phyloP scores from a whole-genome alignment of 2,888 invertebrate genomes.

The Thalpophila matura region DNA sequence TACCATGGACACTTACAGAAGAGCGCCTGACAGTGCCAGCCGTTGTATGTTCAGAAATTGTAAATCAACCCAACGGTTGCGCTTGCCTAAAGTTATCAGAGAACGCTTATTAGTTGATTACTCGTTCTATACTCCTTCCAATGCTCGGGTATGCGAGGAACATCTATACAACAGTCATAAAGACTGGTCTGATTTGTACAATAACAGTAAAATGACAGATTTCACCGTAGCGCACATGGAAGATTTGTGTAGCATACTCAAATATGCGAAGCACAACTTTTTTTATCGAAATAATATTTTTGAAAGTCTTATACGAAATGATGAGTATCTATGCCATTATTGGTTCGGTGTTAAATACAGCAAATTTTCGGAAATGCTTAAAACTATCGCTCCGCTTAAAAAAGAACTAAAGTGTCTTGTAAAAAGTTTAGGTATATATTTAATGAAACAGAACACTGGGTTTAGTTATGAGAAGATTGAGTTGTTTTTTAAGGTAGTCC shows the following conservation, averaged over 20 bases:
- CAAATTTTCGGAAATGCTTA: slow-evolving; percentile 1
- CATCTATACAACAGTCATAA: slow-evolving; percentile 9
- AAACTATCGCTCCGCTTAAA: background rate
- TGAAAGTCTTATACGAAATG: background rate
- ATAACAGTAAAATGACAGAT: background rate
- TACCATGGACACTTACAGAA: background rate
- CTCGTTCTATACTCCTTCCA: slow-evolving; percentile 1
- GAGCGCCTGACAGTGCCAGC: background rate
- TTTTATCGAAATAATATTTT: slow-evolving; percentile 12
- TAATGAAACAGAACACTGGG: slow-evolving; percentile 24
- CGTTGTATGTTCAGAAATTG: slow-evolving; percentile 30
- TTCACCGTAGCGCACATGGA: slow-evolving; percentile 12
- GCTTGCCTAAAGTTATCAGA: background rate
- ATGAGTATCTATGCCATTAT: slow-evolving; percentile 14
- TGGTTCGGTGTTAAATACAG: slow-evolving; percentile 14
- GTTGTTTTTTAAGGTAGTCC: background rate
- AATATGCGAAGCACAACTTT: background rate
- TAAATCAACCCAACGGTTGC: background rate
- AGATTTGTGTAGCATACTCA: background rate
- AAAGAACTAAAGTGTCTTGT: background rate
- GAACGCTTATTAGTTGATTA: slow-evolving; percentile 30
- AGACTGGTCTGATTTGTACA: slow-evolving; percentile 4
- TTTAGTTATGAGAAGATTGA: slow-evolving; percentile 7
- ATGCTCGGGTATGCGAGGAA: background rate
- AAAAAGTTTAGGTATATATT: slow-evolving; percentile 22